Conservation (phyloP, 2,113 vertebrate species). For the Caretta caretta region DNA sequence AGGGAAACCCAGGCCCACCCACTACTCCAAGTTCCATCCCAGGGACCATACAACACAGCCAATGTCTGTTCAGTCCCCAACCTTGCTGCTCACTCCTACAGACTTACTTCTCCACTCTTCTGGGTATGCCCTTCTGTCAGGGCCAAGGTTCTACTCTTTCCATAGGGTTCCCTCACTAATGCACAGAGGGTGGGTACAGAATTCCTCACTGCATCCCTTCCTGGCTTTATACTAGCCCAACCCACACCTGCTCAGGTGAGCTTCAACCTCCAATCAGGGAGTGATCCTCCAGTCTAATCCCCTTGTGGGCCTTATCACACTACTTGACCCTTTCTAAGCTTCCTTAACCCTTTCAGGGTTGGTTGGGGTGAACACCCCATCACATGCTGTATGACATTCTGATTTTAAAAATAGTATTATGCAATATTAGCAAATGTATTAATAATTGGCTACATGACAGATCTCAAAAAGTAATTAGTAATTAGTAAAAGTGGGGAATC, state of each 20-base stretch:
- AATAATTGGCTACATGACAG: not conserved
- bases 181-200: not conserved
- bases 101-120: not conserved
- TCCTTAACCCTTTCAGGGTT: not conserved
- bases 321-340: not conserved
- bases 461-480: not conserved
- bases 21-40: not conserved
- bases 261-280: not conserved
- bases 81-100: not conserved
- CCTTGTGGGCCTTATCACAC: not conserved
- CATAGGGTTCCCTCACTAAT: not conserved
- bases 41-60: not conserved
- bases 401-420: not conserved
- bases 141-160: not conserved
- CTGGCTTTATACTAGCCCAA: not conserved
- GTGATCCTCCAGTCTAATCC: not conserved
- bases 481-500: not conserved
- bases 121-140: not conserved
- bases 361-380: not conserved
- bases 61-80: not conserved
- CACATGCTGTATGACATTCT: not conserved
- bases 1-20: not conserved
- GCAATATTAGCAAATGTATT: not conserved
- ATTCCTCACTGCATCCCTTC: not conserved
- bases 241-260: not conserved